Evolutionary conservation across 1,140 invertebrate species (phyloP).

Genomic region (Anastatus disparis): DNA sequence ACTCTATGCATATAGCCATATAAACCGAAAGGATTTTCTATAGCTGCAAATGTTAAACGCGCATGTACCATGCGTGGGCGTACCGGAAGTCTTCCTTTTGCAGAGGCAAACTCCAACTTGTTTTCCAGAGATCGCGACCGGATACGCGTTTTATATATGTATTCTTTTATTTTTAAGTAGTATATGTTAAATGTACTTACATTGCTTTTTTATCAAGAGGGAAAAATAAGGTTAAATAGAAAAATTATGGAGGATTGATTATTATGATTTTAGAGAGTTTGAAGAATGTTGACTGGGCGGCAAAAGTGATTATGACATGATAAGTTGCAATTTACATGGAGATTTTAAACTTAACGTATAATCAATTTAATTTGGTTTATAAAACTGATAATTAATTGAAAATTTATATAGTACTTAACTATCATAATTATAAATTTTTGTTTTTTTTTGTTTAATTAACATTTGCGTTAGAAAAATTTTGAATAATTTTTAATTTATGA

Average conservation of each 20-base stretch:
- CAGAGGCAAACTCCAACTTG: constrained; percentile 33
- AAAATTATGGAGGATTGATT: constrained; percentile 5
- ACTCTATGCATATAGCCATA: too few species aligned
- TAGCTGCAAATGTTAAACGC: background rate
- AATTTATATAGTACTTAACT: too few species aligned
- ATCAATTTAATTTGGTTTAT: too few species aligned
- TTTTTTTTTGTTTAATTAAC: too few species aligned
- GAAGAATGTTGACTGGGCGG: too few species aligned
- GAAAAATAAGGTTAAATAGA: background rate
- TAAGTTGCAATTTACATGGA: background rate
- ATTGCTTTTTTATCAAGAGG: background rate
- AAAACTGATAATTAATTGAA: too few species aligned
- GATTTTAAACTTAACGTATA: too few species aligned
- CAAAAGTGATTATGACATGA: background rate
- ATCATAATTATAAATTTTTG: too few species aligned
- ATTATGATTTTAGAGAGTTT: background rate
- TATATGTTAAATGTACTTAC: background rate
- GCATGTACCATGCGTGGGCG: too few species aligned
- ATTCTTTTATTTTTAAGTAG: too few species aligned
- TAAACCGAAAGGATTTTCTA: constrained; percentile 13
- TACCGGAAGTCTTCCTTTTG: constrained; percentile 49
- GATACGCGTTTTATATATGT: constrained; percentile 2
- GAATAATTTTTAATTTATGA: too few species aligned
- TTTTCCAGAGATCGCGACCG: background rate
- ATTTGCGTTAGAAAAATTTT: too few species aligned